Percentiles rank a stretch among this genome's conserved stretches.
These are phyloP conservation scores for Dicyrtomina minuta DNA, from an alignment of 2,888 invertebrate species.

Conservation along the genomic window DNA sequence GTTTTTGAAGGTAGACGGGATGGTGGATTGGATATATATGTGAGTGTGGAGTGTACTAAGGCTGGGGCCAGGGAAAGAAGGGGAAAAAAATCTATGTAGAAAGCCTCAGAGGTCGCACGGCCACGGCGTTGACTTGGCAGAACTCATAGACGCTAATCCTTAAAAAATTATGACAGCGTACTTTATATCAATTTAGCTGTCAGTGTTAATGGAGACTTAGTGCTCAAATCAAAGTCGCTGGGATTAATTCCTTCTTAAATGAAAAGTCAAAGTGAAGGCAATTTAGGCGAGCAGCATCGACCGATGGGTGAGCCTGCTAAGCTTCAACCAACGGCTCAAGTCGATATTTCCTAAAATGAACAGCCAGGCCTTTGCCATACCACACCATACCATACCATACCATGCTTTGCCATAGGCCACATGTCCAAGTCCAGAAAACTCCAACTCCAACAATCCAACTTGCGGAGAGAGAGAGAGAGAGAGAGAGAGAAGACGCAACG, in stretches of 20 bases:
- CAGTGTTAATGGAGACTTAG: conserved; percentile 54
- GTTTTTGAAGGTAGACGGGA: neutral
- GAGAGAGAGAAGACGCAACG: conserved; percentile 21
- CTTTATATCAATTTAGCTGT: conserved; percentile 54
- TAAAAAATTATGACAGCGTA: conserved; percentile 54
- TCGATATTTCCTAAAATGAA: conserved; percentile 31
- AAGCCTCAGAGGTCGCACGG: conserved; percentile 15
- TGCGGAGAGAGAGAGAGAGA: no score
- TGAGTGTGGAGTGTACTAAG: neutral
- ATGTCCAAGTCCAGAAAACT: conserved; percentile 11
- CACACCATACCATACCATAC: neutral
- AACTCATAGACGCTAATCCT: conserved; percentile 49
- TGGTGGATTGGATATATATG: no score
- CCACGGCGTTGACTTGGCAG: conserved; percentile 28
- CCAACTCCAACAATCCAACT: conserved; percentile 3
- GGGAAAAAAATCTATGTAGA: conserved; percentile 7
- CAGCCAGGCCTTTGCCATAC: neutral
- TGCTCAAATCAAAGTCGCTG: conserved; percentile 53
- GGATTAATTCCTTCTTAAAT: conserved; percentile 53
- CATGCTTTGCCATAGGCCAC: conserved; percentile 32
- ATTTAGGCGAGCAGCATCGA: conserved; percentile 36
- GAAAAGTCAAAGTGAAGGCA: conserved; percentile 52
- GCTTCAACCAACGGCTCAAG: conserved; percentile 20
- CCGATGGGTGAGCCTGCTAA: conserved; percentile 27
- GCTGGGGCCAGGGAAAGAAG: neutral